These are phyloP conservation scores for Ceriagrion tenellum DNA, from an alignment of 2,888 invertebrate species.

Conservation along the genomic window DNA sequence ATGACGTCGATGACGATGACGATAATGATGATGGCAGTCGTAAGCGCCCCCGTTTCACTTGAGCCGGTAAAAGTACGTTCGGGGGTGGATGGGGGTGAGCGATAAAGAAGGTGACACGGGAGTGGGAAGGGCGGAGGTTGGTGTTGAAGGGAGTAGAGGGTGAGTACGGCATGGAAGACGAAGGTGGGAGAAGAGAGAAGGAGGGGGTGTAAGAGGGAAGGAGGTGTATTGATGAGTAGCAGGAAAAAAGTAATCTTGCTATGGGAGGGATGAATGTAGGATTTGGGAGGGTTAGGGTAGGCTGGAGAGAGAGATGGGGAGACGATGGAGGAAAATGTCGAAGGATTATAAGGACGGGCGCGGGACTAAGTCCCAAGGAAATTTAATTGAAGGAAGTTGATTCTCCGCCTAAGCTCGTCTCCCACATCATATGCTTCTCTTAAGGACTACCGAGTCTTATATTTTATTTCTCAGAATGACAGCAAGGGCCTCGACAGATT, in stretches of 20 bases:
- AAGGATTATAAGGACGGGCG: neutral
- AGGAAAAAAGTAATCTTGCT: too few relatives aligned
- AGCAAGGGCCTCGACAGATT: too few relatives aligned
- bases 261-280: neutral
- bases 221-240: too few relatives aligned
- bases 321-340: neutral
- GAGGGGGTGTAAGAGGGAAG: too few relatives aligned
- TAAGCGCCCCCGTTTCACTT: conserved; percentile 20
- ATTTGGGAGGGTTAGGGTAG: neutral
- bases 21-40: neutral
- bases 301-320: neutral
- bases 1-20: neutral
- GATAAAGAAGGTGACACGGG: neutral
- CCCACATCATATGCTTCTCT: neutral
- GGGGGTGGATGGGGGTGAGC: too few relatives aligned
- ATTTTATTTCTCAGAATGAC: too few relatives aligned
- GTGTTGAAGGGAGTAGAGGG: neutral
- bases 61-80: neutral
- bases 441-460: neutral
- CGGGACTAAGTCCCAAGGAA: neutral
- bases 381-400: neutral
- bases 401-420: neutral
- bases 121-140: neutral
- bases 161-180: too few relatives aligned
- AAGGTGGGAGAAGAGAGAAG: too few relatives aligned